Evolutionary conservation across 2,113 vertebrate species (phyloP).

Genomic region (Silurus glanis): DNA sequence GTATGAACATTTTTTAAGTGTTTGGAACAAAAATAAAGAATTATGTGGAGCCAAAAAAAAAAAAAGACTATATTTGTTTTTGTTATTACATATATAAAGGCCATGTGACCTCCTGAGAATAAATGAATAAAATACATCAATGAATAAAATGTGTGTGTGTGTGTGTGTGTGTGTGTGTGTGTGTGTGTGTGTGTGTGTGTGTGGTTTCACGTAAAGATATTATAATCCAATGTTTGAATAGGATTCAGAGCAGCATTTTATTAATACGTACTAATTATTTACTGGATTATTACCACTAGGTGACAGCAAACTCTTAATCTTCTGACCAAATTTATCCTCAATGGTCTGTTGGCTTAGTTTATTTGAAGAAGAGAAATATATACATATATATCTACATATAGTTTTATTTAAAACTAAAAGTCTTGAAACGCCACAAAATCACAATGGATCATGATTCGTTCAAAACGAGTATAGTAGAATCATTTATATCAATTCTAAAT

Average conservation of each 20-base stretch:
- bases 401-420: not conserved
- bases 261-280: not conserved
- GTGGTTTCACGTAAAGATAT: not conserved
- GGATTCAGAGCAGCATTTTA: not conserved
- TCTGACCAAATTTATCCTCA: not conserved
- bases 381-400: not conserved
- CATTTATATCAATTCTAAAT: not conserved
- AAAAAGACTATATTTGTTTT: not conserved
- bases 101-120: conserved; percentile 29
- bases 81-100: not conserved
- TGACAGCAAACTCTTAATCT: conserved; percentile 49
- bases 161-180: not conserved
- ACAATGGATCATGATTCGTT: not conserved
- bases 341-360: not conserved
- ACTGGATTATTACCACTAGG: conserved; percentile 49
- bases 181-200: not conserved
- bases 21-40: not conserved
- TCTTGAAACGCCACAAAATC: not conserved
- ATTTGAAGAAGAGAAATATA: not conserved
- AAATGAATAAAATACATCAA: not conserved
- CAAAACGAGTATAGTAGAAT: not conserved
- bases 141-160: not conserved
- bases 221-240: not conserved
- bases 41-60: not conserved
- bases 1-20: too few relatives aligned